Evolutionary conservation across 2,113 vertebrate genomes (phyloP), one percentile per base, ranked within the genome.

Genomic region (Siniperca chuatsi): DNA sequence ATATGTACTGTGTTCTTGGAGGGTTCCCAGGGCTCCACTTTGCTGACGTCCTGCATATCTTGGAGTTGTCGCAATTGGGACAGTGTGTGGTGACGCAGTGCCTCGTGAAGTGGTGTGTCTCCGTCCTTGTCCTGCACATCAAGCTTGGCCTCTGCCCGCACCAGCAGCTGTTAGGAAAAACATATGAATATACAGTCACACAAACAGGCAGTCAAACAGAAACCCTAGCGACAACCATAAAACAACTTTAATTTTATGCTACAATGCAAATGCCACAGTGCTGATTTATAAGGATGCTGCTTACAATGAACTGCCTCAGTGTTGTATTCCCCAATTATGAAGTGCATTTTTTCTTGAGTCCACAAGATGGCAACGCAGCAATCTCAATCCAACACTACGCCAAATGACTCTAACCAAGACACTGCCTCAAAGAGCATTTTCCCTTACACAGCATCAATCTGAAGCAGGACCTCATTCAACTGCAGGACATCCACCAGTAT

Each of bases 1-100:
- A 20, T 88, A 94, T 94, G 93, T 96, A 99, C 98, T 87, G 98
- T 99, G 96, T 99, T 99, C 96, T 99, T 99, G 87, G 98, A 99
- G 64, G 98, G 98, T 90, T 99, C 98, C 98, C 98, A 99, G 85
- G 98, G 97, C 93, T 99, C 98, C 69, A 99, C 98, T 94, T 99
- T 99, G 93, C 98, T 98, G 93, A 99, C 98, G 87, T 99, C 98
- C 94, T 99, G 98, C 98, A 99, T 99, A 90, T 99, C 98, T 94
- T 99, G 98, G 29, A 99, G 97, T 33, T 99, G 98, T 52, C 98
- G 97, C 68, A 99, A 96, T 85, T 99, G 98, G 86, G 98, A 99
- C 89, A 99, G 93, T 1, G 98, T 99, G 86, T 99, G 98, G 94
- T 99, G 98, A 54, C 98, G 96, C 88, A 99, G 96, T 89, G 98